Base-by-base conservation (phyloP, 2,797 vertebrate genomes). In the Melopsittacus undulatus region DNA sequence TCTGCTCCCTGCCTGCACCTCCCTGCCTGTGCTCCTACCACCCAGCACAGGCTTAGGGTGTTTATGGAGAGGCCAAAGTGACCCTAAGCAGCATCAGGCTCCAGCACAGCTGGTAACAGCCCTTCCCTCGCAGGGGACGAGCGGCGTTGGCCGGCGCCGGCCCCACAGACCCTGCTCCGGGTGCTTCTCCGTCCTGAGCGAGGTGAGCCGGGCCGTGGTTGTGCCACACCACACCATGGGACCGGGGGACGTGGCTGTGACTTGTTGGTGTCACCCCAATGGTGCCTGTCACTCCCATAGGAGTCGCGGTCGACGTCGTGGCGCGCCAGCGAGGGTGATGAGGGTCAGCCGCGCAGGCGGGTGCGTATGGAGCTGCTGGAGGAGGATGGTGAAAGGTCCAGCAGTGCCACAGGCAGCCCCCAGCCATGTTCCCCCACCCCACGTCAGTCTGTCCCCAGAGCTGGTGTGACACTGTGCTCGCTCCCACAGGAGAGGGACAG, bases 161-260 rank as follows among this genome's bases (percentile, higher is more conserved):
- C 91, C 93, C 9, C 85, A 94, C 93, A 73, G 91, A 48, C 95
- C 91, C 63, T 94, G 95, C 91, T 96, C 95, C 0, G 95, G 95
- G 5, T 96, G 95, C 43, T 96, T 96, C 92, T 95, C 95, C 0
- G 94, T 95, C 5, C 92, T 96, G 48, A 95, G 95, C 1, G 95
- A 96, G 94, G 94, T 95, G 70, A 94, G 13, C 29, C 2, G 4
- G 54, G 56, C 19, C 13, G 3, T 0, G 10, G 32, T 27, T 29
- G 11, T 13, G 2, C 24, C 19, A 3, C 43, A 9, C 7, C 7
- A 2, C 22, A 7, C 22, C n/a, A 24, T 57, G 56, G 70, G 4
- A 8, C 7, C 1, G 9, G 14, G 29, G 49, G 4, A 6, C 3
- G 62, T 34, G 62, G 38, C 17, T 2, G 38, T 16, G 2, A 4